Percentiles rank a stretch among this genome's conserved stretches.
These are phyloP conservation scores for Perizoma flavofasciatum DNA, from an alignment of 2,888 invertebrate species.

Conservation along the genomic window DNA sequence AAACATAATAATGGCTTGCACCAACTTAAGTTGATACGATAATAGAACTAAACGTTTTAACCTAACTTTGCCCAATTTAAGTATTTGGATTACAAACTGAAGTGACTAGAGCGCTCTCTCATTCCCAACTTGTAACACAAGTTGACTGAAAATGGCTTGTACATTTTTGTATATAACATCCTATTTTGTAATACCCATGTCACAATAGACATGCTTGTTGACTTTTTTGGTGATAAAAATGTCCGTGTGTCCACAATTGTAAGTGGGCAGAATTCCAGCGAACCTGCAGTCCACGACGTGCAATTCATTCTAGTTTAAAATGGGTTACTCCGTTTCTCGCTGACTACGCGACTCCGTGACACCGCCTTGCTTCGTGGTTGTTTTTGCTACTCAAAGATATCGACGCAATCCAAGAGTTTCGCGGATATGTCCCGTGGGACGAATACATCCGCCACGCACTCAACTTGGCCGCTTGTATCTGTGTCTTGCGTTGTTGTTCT, in stretches of 20 bases:
- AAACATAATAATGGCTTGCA: no score
- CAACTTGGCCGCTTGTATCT: constrained; percentile 34
- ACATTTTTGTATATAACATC: no score
- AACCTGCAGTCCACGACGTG: constrained; percentile 78
- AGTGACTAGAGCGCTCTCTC: no score
- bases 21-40: no score
- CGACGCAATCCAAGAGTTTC: constrained; percentile 52
- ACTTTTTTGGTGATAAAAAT: background rate
- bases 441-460: constrained; percentile 38
- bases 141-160: no score
- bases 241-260: constrained; percentile 53
- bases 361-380: constrained; percentile 60
- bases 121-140: no score
- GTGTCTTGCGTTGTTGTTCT: constrained; percentile 41
- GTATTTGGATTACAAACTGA: no score
- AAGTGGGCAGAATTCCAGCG: constrained; percentile 77
- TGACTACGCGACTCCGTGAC: constrained; percentile 75
- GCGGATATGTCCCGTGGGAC: constrained; percentile 50
- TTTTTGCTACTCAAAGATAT: constrained; percentile 60
- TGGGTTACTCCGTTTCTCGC: constrained; percentile 79
- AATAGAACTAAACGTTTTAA: no score
- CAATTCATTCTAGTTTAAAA: constrained; percentile 82
- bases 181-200: no score
- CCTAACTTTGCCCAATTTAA: no score
- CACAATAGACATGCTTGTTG: no score